Evolutionary conservation across 2,797 vertebrate species (phyloP), one percentile per base, ranked within the genome.

Genomic region (Anguilla megastoma): DNA sequence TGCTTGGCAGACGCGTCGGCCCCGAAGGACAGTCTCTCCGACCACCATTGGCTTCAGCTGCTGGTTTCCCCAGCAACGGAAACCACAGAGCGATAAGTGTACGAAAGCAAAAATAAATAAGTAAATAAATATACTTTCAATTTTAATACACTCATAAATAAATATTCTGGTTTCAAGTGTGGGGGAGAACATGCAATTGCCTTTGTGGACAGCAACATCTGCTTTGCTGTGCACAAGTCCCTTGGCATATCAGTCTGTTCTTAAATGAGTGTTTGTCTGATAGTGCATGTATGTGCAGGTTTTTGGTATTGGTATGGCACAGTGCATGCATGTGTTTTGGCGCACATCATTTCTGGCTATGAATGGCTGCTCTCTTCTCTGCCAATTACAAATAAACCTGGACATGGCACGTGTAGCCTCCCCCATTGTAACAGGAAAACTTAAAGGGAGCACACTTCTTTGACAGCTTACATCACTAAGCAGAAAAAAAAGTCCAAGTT

Each of bases 41-140:
- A 48, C 45, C 21, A 21, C 33, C 33, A 10, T 12, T 12, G 10
- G 69, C 36, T 41, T 18, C 74, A 9, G 76, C 58, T 66, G 36
- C 27, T 69, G 82, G 50, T 94, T 89, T 82, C 86, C 52, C 93
- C 88, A 71, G 93, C 89, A 71, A 93, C 90, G 94, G 92, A 94
- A 94, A 94, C 91, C 92, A 93, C 89, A 93, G 95, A 96, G 94
- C 94, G 94, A 95, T 94, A 91, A 95, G 94, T 93, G 93, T 95
- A 95, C 93, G 94, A 91, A 95, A 96, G 96, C 95, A 96, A 96
- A 96, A 95, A 96, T 96, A 96, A 96, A 95, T 96, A 97, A 94
- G 92, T 95, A 96, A 93, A 95, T 90, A 91, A 94, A 94, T 94
- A 94, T 94, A 91, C 66, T 52, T 54, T 84, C 14, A 54, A n/a